A percentile compares a stretch with the other conserved stretches of the same genome.
Evolutionary conservation across 1,140 invertebrate genomes (phyloP).

Genomic region (Pentalonia nigronervosa): DNA sequence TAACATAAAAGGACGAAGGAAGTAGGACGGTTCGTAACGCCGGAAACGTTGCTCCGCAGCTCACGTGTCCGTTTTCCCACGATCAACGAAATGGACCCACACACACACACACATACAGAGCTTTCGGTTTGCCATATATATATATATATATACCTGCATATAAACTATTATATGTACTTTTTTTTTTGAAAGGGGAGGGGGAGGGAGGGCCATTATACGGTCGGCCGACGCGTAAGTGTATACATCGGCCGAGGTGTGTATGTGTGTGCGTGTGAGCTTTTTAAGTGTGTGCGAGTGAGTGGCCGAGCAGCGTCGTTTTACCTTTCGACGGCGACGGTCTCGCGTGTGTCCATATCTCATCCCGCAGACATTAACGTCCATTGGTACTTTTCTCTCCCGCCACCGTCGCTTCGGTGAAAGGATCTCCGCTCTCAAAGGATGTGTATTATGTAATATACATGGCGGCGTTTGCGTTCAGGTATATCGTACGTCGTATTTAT

Average conservation of each 20-base stretch:
- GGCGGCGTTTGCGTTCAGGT: neutral
- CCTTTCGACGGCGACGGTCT: neutral
- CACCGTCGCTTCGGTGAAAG: neutral
- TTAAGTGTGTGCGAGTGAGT: neutral
- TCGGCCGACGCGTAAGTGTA: neutral
- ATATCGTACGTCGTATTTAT: neutral
- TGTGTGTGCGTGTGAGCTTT: neutral
- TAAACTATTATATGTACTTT: neutral
- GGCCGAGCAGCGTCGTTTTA: neutral
- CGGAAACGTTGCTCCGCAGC: neutral
- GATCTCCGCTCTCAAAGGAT: neutral
- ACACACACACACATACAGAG: neutral
- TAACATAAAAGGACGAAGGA: neutral
- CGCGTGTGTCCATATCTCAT: neutral
- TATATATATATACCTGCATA: too few species aligned
- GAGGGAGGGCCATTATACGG: neutral
- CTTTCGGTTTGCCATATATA: neutral
- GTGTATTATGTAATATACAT: neutral
- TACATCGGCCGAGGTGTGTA: neutral
- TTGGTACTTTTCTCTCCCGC: neutral
- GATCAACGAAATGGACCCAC: neutral
- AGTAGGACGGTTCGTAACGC: too few species aligned
- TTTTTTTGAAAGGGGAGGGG: too few species aligned
- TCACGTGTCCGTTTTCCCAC: slow-evolving; percentile 47
- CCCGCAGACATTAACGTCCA: slow-evolving; percentile 8